Evolutionary conservation across 2,113 vertebrate genomes (phyloP), one percentile per base, ranked within the genome.

Genomic region (Etia nguti): DNA sequence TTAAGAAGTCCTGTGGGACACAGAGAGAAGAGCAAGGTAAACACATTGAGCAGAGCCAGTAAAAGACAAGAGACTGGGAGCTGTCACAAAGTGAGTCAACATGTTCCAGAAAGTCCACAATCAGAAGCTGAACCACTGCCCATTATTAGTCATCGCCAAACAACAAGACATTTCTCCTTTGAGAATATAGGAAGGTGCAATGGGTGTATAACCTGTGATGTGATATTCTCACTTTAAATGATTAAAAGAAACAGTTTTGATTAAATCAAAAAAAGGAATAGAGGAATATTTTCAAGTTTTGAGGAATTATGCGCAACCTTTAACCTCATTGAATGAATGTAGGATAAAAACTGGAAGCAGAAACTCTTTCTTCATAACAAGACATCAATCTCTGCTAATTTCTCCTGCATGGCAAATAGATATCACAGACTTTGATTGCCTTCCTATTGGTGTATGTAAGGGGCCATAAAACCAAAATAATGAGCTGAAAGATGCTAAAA

Each of bases 1-100:
- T 88, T 88, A 43, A 90, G 81, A 81, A 43, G 62, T 86, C 88
- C 88, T n/a, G 70, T 20, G 80, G 90, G 86, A 90, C 90, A 60
- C 29, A n/a, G 60, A 86, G 70, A 93, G 48, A 85, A 92, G 87
- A 90, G 86, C 43, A 85, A 73, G 79, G 86, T 84, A 94, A 94
- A 93, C 90, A 90, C 77, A 38, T 3, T n/a, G 46, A 83, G 36
- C 31, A 55, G 73, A 77, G 54, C 62, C 73, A 41, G 79, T 85
- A 81, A 89, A 92, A 82, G 75, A 68, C 82, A 85, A 89, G 73
- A 83, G 80, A 55, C 87, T 87, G 65, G 86, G 84, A 81, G 83
- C 79, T 80, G 83, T 73, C 38, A 34, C 60, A 38, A 46, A 87
- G 79, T 84, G 75, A 90, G 70, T 89, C 84, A 75, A 52, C 59